Percentiles rank a stretch among this genome's conserved stretches.
phyloP scores from a whole-genome alignment of 2,888 invertebrate genomes.

The Perizoma flavofasciatum region DNA sequence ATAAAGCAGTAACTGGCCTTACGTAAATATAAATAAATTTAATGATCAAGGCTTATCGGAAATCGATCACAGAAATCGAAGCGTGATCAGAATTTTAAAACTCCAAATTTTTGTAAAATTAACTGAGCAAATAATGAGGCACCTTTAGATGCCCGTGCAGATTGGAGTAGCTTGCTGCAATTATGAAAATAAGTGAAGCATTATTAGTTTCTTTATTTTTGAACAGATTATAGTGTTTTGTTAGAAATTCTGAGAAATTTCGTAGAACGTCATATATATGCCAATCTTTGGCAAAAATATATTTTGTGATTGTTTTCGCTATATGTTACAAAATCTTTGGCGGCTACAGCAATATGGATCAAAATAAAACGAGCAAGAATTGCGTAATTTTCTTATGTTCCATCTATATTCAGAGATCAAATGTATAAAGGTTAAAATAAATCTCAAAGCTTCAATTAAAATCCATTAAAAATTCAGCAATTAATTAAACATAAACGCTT shows the following conservation, averaged over 20 bases:
- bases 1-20: conserved; percentile 56
- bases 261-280: neutral
- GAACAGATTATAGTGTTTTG: neutral
- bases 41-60: conserved; percentile 62
- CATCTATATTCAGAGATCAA: conserved; percentile 30
- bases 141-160: conserved; percentile 31
- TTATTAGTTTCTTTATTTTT: conserved; percentile 9
- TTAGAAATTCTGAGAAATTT: no score
- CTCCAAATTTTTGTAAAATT: conserved; percentile 46
- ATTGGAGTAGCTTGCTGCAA: conserved; percentile 32
- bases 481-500: conserved; percentile 47
- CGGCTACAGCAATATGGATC: conserved; percentile 1
- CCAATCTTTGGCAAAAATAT: neutral
- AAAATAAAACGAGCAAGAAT: conserved; percentile 19
- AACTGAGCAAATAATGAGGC: conserved; percentile 46
- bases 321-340: no score
- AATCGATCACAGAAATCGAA: conserved; percentile 61
- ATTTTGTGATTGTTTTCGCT: no score
- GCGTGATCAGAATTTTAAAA: conserved; percentile 62
- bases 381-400: conserved; percentile 32
- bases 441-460: conserved; percentile 46
- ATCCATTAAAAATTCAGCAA: conserved; percentile 36
- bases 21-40: conserved; percentile 70
- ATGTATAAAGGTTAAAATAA: conserved; percentile 35
- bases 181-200: conserved; percentile 27